Evolutionary conservation across 1,140 invertebrate species (phyloP).

Genomic region (Sweltsa coloradensis): DNA sequence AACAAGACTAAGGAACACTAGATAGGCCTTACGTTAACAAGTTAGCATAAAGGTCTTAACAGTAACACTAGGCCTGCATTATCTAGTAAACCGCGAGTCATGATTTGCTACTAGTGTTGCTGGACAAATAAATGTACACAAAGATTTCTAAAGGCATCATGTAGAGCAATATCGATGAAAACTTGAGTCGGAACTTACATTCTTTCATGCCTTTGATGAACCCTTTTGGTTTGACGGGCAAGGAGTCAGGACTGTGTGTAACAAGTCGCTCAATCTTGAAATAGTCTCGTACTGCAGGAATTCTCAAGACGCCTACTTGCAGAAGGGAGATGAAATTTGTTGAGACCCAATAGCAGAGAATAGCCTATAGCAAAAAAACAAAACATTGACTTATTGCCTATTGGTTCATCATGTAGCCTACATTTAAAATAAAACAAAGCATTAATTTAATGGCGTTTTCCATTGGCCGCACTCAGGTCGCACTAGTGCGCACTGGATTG

Average conservation of each 20-base stretch:
- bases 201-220: slow-evolving; percentile 71
- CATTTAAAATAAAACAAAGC: too few species aligned
- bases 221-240: slow-evolving; percentile 57
- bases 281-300: slow-evolving; percentile 56
- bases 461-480: too few species aligned
- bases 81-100: too few species aligned
- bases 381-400: too few species aligned
- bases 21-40: not conserved
- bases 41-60: not conserved
- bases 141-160: too few species aligned
- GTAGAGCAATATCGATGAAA: too few species aligned
- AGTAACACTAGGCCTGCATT: too few species aligned
- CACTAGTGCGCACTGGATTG: too few species aligned
- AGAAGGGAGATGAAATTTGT: slow-evolving; percentile 78
- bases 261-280: slow-evolving; percentile 65
- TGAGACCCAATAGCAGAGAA: slow-evolving; percentile 82
- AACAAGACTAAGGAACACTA: not conserved
- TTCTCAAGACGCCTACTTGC: slow-evolving; percentile 68
- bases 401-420: too few species aligned
- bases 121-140: too few species aligned
- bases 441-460: too few species aligned
- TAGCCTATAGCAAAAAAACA: slow-evolving; percentile 41
- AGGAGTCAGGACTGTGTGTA: slow-evolving; percentile 36
- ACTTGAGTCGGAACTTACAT: slow-evolving; percentile 62
- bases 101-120: too few species aligned